A percentile compares a stretch with the other conserved stretches of the same genome.
Evolutionary conservation across 2,797 vertebrate species (phyloP).

Genomic region (Pseudomugil gertrudae): DNA sequence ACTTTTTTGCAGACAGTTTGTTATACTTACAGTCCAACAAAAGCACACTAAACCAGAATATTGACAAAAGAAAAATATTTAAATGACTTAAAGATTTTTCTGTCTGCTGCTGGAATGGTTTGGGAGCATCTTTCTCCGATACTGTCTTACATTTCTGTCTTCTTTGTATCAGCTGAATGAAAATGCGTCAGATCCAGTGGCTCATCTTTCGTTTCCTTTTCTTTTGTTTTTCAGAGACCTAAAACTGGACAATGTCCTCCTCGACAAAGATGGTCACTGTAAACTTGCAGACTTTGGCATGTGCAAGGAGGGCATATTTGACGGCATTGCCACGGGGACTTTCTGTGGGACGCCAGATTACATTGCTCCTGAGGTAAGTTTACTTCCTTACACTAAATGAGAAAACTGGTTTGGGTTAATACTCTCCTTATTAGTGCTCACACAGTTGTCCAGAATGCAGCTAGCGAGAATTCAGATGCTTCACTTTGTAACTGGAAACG

Average conservation of each 20-base stretch:
- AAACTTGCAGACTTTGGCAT: constrained; percentile 99
- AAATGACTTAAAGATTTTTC: background rate
- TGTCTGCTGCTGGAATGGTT: background rate
- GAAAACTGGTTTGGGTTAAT: background rate
- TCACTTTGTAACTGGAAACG: too few relatives aligned
- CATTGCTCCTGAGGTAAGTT: constrained; percentile 94
- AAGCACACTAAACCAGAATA: background rate
- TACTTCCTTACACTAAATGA: background rate
- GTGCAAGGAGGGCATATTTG: constrained; percentile 95
- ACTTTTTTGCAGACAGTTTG: background rate
- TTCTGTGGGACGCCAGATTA: constrained; percentile 99
- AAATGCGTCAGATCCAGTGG: background rate
- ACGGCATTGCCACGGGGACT: constrained; percentile 89
- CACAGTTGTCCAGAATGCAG: background rate
- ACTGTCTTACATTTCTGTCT: background rate
- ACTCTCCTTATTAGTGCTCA: background rate
- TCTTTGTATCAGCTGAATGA: constrained; percentile 4
- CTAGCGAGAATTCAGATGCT: too few relatives aligned
- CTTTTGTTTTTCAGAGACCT: constrained; percentile 85
- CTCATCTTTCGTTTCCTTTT: background rate
- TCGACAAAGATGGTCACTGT: constrained; percentile 97
- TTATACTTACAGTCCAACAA: background rate
- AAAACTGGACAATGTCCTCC: constrained; percentile 95
- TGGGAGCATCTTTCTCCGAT: background rate
- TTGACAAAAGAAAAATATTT: background rate